These are phyloP conservation scores for Periplaneta americana DNA, from an alignment of 1,140 invertebrate species.

Conservation along the genomic window DNA sequence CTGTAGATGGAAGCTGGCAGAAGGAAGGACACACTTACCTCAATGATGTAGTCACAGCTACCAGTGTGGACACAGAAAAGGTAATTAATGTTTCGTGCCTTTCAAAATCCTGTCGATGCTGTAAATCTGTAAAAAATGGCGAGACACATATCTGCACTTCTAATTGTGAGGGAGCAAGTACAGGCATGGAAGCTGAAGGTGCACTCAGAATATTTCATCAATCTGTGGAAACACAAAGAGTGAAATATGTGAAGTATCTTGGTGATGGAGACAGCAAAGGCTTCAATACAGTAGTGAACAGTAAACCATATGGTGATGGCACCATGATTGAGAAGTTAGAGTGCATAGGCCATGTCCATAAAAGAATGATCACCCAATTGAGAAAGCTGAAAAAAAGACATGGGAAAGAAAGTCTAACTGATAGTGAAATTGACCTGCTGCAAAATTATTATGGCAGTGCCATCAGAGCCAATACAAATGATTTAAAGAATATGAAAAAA, in stretches of 20 bases:
- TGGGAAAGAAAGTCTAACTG: constrained; percentile 12
- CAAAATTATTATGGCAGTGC: constrained; percentile 20
- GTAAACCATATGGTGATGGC: constrained; percentile 15
- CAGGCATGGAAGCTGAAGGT: constrained; percentile 23
- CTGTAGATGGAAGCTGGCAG: too few species aligned
- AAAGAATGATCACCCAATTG: constrained; percentile 11
- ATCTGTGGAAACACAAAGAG: constrained; percentile 10
- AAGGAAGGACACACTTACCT: constrained; percentile 2
- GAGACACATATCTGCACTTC: neutral
- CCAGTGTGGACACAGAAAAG: too few species aligned
- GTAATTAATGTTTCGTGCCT: constrained; percentile 10
- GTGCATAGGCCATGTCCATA: constrained; percentile 21
- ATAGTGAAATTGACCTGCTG: constrained; percentile 5
- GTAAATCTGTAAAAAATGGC: constrained; percentile 3
- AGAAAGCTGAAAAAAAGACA: constrained; percentile 9
- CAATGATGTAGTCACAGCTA: constrained; percentile 9
- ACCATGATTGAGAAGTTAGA: constrained; percentile 14
- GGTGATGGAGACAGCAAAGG: constrained; percentile 26
- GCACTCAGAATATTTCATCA: constrained; percentile 20
- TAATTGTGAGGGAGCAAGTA: constrained; percentile 19
- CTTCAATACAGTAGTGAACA: neutral
- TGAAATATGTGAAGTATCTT: constrained; percentile 21
- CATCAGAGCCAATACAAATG: constrained; percentile 9
- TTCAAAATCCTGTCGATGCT: too few species aligned
- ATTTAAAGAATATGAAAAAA: constrained; percentile 9